Percentiles rank a stretch among this genome's conserved stretches.
phyloP scores from a whole-genome alignment of 2,113 vertebrate species.

The Thermophis baileyi region DNA sequence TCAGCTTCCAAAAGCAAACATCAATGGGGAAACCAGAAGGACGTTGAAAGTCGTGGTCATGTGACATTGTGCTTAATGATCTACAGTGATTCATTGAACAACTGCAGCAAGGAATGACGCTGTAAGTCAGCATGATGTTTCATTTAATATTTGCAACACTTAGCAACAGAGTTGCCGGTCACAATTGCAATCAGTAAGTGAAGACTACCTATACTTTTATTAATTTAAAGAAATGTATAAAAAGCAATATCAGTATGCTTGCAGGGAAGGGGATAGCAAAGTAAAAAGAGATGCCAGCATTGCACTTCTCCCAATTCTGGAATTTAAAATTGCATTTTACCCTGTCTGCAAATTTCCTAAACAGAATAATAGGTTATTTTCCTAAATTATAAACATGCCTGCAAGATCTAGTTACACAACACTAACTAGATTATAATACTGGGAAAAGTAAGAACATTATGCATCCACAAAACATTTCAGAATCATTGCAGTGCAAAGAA shows the following conservation, averaged over 20 bases:
- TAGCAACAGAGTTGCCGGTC: neutral
- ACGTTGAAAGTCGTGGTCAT: neutral
- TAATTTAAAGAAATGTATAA: neutral
- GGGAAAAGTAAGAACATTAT: neutral
- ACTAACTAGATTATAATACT: neutral
- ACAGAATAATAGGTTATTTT: neutral
- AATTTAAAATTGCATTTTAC: neutral
- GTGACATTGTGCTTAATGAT: neutral
- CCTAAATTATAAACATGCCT: neutral
- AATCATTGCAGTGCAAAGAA: neutral
- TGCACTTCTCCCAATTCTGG: neutral
- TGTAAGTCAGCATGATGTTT: neutral
- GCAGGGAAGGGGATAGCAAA: neutral
- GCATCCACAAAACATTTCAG: neutral
- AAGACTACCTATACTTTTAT: neutral
- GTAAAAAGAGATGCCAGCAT: neutral
- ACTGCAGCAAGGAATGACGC: neutral
- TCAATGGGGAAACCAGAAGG: neutral
- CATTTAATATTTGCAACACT: neutral
- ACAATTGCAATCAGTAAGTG: neutral
- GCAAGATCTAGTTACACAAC: neutral
- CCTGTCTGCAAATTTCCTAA: neutral
- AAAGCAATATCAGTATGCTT: neutral
- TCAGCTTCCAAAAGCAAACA: neutral
- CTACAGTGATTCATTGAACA: neutral